Base-by-base conservation (phyloP, 1,140 invertebrate genomes). In the Lanistes nyassanus region DNA sequence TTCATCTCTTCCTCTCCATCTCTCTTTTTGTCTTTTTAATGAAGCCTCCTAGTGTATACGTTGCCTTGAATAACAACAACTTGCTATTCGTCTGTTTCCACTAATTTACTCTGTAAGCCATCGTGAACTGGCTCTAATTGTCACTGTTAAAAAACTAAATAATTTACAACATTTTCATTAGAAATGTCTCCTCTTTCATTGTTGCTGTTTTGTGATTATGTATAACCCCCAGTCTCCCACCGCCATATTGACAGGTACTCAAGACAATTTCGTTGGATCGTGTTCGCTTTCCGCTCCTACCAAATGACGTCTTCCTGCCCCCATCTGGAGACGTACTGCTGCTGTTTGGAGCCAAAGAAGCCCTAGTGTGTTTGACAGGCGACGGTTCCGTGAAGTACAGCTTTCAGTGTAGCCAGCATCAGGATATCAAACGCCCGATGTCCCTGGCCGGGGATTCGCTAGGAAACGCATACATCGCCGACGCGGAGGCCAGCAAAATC, bases 391-490 rank as follows among this genome's bases (percentile, higher is more conserved):
- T 75, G 39, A 56, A 21, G 42, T 37, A 55, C 53, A 56, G 47
- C 36, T 75, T 67, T 64, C 53, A 55, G 36, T 23, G 23, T 29
- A 66, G 64, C 36, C 62, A 42, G 31, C 42, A 29, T 26, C 65
- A 75, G n/a, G 74, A 67, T 65, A 36, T 75, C 51, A 75, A 60
- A 19, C 23, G 65, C 13, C 74, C 73, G 3, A 47, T 67, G 11
- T 66, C n/a, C 21, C 39, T 66, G 7, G 73, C 31, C 29, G 62
- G 74, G 36, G 65, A 69, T 16, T 19, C 31, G 29, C 23, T 23
- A 51, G 76, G 69, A 16, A 73, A 74, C 36, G 53, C 71, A 21
- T 74, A 67, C 37, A 42, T 77, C 56, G 62, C 69, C 11, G 76
- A 77, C 51, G 21, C 29, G 16, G 71, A 67, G 2, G 64, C 42